Conservation (phyloP, 2,797 vertebrate species). For the Myripristis murdjan region DNA sequence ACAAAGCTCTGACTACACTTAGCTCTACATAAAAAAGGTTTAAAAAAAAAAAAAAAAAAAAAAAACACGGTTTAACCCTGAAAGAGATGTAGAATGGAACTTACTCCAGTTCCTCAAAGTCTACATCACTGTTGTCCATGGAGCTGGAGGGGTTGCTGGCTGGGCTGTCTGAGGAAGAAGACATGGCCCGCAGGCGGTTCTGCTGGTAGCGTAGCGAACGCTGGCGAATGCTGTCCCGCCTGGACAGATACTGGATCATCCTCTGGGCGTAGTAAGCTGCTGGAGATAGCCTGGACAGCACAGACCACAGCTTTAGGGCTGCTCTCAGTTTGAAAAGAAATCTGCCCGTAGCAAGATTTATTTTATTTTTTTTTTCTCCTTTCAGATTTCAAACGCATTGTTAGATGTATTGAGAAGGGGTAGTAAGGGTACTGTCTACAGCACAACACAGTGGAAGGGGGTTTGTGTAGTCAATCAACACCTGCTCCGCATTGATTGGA, state of each 20-base stretch:
- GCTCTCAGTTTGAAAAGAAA: background rate
- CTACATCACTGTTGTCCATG: conserved; percentile 94
- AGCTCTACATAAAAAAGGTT: no score
- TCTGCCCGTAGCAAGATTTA: background rate
- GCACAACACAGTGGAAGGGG: background rate
- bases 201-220: conserved; percentile 97
- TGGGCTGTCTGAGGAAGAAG: conserved; percentile 90
- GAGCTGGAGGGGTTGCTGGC: conserved; percentile 87
- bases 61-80: no score
- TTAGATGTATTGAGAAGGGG: background rate
- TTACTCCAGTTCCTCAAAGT: conserved; percentile 99
- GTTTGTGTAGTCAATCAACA: background rate
- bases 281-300: conserved; percentile 91
- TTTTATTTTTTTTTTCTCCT: no score
- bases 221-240: conserved; percentile 98
- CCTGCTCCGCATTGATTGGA: background rate
- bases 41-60: no score
- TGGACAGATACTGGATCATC: conserved; percentile 99
- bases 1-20: no score
- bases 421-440: background rate
- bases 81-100: conserved; percentile 54
- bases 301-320: background rate
- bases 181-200: conserved; percentile 93
- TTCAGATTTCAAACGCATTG: background rate
- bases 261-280: conserved; percentile 99